phyloP scores from a whole-genome alignment of 2,888 invertebrate genomes.

The Cerastis rubricosa region DNA sequence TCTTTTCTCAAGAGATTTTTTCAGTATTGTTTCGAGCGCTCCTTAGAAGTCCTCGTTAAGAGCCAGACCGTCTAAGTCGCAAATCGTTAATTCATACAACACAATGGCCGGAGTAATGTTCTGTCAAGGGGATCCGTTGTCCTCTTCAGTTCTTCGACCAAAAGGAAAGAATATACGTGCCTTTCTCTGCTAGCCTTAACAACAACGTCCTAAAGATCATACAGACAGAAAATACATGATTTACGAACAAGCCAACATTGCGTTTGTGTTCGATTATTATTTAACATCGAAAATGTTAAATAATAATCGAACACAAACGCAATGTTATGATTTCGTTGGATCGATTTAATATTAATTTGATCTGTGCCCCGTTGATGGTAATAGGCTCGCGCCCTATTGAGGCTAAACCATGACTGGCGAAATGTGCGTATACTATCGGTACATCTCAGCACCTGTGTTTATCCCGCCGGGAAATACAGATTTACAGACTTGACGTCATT shows the following conservation, averaged over 20 bases:
- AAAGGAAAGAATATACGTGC: conserved; percentile 13
- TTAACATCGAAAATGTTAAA: too few species aligned
- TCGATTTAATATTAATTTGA: neutral
- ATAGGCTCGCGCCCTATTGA: neutral
- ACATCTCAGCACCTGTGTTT: neutral
- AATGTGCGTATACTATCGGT: neutral
- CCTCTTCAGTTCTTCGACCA: conserved; percentile 11
- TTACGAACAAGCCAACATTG: neutral
- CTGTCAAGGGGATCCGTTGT: conserved; percentile 15
- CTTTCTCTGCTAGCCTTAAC: conserved; percentile 5
- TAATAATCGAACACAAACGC: neutral
- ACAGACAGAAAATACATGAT: neutral
- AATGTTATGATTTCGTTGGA: neutral
- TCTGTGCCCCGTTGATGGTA: neutral
- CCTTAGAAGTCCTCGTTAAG: conserved; percentile 41
- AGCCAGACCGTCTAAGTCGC: conserved; percentile 21
- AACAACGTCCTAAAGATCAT: neutral
- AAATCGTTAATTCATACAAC: conserved; percentile 43
- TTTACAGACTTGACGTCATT: neutral
- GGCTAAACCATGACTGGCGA: neutral
- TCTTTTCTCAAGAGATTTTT: conserved; percentile 35
- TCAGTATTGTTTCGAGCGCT: conserved; percentile 50
- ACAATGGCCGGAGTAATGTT: conserved; percentile 32
- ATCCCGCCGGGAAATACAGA: neutral
- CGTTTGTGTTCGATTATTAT: too few species aligned